These are phyloP conservation scores for Argyresthia goedartella DNA, from an alignment of 2,888 invertebrate species.

Conservation along the genomic window DNA sequence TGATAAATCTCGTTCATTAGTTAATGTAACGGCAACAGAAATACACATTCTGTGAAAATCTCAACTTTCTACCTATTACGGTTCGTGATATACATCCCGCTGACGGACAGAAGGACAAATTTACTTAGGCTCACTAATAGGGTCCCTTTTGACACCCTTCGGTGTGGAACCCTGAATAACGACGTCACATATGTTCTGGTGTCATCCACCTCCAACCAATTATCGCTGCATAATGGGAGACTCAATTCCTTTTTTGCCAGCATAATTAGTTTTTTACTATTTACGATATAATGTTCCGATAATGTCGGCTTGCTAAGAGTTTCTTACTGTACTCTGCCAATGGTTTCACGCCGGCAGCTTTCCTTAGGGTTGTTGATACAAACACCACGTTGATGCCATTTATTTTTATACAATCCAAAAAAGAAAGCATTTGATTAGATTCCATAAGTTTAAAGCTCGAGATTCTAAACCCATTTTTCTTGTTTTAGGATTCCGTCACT, in stretches of 20 bases:
- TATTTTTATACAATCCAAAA: too few relatives aligned
- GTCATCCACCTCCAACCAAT: conserved; percentile 57
- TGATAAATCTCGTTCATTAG: conserved; percentile 17
- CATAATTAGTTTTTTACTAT: conserved; percentile 50
- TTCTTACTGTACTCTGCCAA: background rate
- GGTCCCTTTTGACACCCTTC: too few relatives aligned
- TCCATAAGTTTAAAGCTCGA: too few relatives aligned
- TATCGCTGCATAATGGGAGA: conserved; percentile 51
- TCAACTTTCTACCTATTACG: too few relatives aligned
- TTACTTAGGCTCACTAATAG: too few relatives aligned
- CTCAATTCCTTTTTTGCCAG: conserved; percentile 29
- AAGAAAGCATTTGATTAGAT: too few relatives aligned
- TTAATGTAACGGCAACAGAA: conserved; percentile 18
- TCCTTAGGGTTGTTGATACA: background rate
- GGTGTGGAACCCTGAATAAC: too few relatives aligned
- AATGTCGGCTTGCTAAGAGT: conserved; percentile 24
- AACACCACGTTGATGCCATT: too few relatives aligned
- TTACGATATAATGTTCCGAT: conserved; percentile 33
- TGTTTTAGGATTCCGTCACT: too few relatives aligned
- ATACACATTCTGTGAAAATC: background rate
- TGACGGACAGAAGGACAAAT: too few relatives aligned
- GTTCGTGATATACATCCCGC: too few relatives aligned
- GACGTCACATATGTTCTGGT: background rate
- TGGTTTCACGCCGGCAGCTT: background rate
- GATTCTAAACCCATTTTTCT: too few relatives aligned